A percentile compares a stretch with the other conserved stretches of the same genome.
Conservation (phyloP, 2,797 vertebrate species). For the Peromyscus aztecus region DNA sequence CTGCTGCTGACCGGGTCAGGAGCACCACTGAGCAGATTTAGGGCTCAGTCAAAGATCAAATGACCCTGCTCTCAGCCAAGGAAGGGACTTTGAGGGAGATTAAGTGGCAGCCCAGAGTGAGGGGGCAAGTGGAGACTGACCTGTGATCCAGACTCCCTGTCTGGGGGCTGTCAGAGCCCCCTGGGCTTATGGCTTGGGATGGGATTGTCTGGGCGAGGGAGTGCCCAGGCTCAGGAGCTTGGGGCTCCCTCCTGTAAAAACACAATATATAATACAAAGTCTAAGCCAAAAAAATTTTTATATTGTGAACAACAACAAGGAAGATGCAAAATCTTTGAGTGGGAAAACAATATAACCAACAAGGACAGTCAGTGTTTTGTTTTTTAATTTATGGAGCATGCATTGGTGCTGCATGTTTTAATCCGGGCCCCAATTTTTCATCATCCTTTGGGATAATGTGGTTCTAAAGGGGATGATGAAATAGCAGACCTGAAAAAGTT, state of each 20-base stretch:
- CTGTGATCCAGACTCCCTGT: conserved; percentile 91
- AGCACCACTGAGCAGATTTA: conserved; percentile 86
- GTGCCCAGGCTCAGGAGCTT: conserved; percentile 91
- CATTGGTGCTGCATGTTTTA: conserved; percentile 66
- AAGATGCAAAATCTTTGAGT: conserved; percentile 85
- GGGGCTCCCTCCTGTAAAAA: conserved; percentile 91
- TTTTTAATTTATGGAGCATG: conserved; percentile 59
- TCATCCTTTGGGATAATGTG: conserved; percentile 70
- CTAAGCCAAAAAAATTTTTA: conserved; percentile 85
- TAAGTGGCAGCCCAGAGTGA: conserved; percentile 86
- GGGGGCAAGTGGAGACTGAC: conserved; percentile 89
- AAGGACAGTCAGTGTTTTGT: conserved; percentile 62
- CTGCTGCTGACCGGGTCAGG: conserved; percentile 85
- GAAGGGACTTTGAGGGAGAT: conserved; percentile 82
- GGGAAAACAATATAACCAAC: conserved; percentile 83
- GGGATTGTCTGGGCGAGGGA: conserved; percentile 89
- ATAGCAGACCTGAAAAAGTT: conserved; percentile 43
- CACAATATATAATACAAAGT: conserved; percentile 91
- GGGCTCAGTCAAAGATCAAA: conserved; percentile 84
- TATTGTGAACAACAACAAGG: conserved; percentile 87
- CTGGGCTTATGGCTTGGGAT: conserved; percentile 90
- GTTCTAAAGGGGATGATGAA: conserved; percentile 50
- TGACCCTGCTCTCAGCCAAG: conserved; percentile 84
- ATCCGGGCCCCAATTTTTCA: conserved; percentile 72
- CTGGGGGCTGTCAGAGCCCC: conserved; percentile 89